Evolutionary conservation across 1,140 invertebrate genomes (phyloP), one percentile per base, ranked within the genome.

Genomic region (Thaumetopoea pityocampa): DNA sequence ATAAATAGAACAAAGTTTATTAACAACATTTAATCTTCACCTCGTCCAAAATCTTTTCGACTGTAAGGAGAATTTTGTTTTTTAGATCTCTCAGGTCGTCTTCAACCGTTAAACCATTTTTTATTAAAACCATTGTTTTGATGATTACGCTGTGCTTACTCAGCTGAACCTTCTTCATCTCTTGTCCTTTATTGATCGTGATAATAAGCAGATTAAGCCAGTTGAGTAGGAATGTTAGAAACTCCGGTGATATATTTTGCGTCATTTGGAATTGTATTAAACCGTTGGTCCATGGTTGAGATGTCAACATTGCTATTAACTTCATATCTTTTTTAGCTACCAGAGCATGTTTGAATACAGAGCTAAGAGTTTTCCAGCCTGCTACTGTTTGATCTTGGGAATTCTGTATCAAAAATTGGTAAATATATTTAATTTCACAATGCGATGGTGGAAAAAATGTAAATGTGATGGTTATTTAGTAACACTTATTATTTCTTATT

Each of bases 281-380:
- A 3, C 53, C 67, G 42, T 73, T 65, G 3, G 72, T 81, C 79
- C 79, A 83, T 0, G 77, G 71, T 35, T 83, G 79, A 1, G 66
- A 69, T 4, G 76, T 79, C 3, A 83, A 50, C 3, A 49, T 62
- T 3, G 67, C 60, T 0, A 81, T 61, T 5, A 83, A 27, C 20
- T 67, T 71, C 1, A 61, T 41, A 27, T 81, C 72, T 14, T 69
- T 70, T 50, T 66, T 76, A 6, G 58, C 50, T 1, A 66, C 28
- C 6, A 83, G 67, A 1, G 72, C 67, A 35, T 83, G 55, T 50
- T 69, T 79, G 35, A 76, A 81, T 18, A 83, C 65, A 1, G 77
- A 57, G 40, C 58, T 68, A 5, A 83, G 40, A 0, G 72, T 67
- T 54, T 76, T 79, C 79, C 79, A 83, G 10, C 67, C 77, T 3